Evolutionary conservation across 1,140 invertebrate species (phyloP), one percentile per base, ranked within the genome.

Genomic region (Pteromalus puparum): DNA sequence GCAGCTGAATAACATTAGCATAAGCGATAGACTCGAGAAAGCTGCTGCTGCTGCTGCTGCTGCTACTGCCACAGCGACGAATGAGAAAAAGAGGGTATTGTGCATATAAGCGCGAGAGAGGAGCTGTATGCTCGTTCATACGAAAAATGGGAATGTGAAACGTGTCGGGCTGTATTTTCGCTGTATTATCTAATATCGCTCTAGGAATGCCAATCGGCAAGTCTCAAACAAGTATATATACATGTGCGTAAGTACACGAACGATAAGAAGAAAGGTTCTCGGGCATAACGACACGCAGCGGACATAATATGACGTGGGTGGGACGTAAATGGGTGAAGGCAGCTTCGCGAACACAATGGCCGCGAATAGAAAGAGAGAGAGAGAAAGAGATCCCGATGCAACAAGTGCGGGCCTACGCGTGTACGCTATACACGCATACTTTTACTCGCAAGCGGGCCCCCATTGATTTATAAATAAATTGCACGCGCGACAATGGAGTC

Each of bases 301-400:
- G 46, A 70, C 68, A 53, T 87, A 87, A 87, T 86, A 84, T 85
- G 81, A 82, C 84, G 88, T 89, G 86, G 89, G 89, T 88, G 89
- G 88, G 68, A 86, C 85, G 86, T 87, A 90, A 90, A 90, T 90
- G 86, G 89, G 90, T 90, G 88, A 90, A 90, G 89, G 89, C 86
- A 89, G 88, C 72, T 81, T 26, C 46, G 72, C 75, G 67, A 76
- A 67, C 81, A 89, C 88, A 88, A 89, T 89, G 85, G 83, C 81
- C 70, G 76, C 83, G 38, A 42, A 42, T 42, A 42, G 73, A 34
- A 5, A 34, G 30, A 21, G 28, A 65, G 48, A 24, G 34, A 68
- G 48, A 28, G 24, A 68, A 7, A 76, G 21, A 83, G 34, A 48
- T 48, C 24, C 67, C 76, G 30, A 87, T 75, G 88, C 87, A 88